Base-by-base conservation (phyloP, 2,888 invertebrate genomes). In the Neria commutata region DNA sequence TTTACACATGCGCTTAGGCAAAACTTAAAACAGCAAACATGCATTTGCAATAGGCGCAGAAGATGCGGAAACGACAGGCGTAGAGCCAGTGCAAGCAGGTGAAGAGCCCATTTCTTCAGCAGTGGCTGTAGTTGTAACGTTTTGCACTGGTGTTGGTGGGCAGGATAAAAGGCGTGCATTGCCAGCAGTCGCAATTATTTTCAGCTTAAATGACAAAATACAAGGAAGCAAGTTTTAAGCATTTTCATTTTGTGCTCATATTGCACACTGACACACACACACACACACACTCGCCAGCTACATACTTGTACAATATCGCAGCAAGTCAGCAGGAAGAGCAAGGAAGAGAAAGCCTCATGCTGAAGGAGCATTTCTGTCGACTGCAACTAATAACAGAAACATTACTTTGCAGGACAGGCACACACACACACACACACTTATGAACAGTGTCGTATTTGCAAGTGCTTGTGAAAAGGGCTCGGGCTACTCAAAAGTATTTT, bases 161-260 rank as follows among this genome's bases (percentile, higher is more conserved):
- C 29, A 16, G 19, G 24, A 24, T 26, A 42, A 26, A 3, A 25
- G 29, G 16, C 52, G 63, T 50, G 52, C 52, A 56, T 70, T 76
- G 72, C 72, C 76, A 77, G 77, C 74, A 73, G 75, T 71, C 74
- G 77, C 71, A 77, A 77, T 77, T 77, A 77, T 75, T 77, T 77
- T 75, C 77, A 77, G 77, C 77, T 77, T 77, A 77, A 77, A 75
- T 71, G 77, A 77, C 77, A 77, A 74, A 74, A 74, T 67, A 68
- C 70, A 77, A 76, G 75, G 74, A 76, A 76, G 73, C 68, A 74
- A 76, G 74, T 75, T 76, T 76, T 76, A 74, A 76, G 75, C 72
- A 69, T 66, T 70, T 56, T 55, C 63, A 47, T 37, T 52, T 40
- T 6, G n/a, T n/a, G n/a, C n/a, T n/a, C n/a, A n/a, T n/a, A n/a